Evolutionary conservation across 2,797 vertebrate genomes (phyloP), one percentile per base, ranked within the genome.

Genomic region (Ceyx erithaca): DNA sequence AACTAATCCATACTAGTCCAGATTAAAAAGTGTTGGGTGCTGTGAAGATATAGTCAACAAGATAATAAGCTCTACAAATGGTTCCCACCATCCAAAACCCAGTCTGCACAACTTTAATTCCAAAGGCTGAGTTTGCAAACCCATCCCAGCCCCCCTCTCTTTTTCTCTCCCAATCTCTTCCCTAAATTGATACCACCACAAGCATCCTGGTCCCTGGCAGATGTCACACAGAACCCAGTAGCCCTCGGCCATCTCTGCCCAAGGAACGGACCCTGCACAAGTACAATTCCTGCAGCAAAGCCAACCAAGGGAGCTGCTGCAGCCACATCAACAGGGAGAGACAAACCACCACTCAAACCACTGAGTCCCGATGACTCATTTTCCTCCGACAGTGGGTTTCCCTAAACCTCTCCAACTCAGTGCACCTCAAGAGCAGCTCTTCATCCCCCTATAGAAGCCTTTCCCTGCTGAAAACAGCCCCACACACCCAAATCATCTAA

Each of bases 221-320:
- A 22, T 2, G 4, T 14, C 82, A n/a, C 40, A 0, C 2, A 0
- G 0, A 28, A 13, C 49, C 35, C 55, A 17, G 23, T 0, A 26
- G 31, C 30, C 2, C 55, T 6, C 0, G 2, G 57, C 14, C 76
- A n/a, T 43, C 43, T 17, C 40, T 45, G 45, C 31, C 35, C 5
- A 0, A 45, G 33, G 31, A 45, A 35, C 4, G n/a, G 21, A 59
- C 23, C 21, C 37, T 68, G 43, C 31, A 28, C 8, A 5, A 25
- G 6, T 9, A 8, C 21, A 16, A 31, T 15, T 46, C 61, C 87
- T 6, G 0, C n/a, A 37, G 31, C 31, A 71, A 40, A 85, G 25
- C 20, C 6, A 5, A 4, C 46, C n/a, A 1, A 67, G 52, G 55
- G 22, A 41, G n/a, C 64, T 54, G 70, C 70, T 41, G 58, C 10